These are phyloP conservation scores for Argya squamiceps DNA, from an alignment of 2,797 vertebrate genomes.

Conservation along the genomic window DNA sequence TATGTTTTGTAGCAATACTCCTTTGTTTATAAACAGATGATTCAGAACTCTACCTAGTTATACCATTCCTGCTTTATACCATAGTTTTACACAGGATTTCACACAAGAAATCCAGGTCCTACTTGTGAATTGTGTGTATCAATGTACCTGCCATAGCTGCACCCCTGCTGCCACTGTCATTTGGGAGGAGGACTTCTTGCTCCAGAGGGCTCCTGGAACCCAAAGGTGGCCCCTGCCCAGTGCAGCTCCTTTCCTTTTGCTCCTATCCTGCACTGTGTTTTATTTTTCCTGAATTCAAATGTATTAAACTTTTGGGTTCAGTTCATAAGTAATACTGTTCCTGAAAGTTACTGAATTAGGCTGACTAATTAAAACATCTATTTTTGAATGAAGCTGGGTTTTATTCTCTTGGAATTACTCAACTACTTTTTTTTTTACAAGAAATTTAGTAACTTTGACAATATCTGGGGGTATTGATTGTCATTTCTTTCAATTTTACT, in stretches of 20 bases:
- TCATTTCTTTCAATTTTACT: neutral
- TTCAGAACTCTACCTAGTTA: neutral
- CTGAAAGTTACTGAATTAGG: neutral
- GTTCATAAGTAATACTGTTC: neutral
- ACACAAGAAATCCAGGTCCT: neutral
- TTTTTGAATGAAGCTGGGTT: neutral
- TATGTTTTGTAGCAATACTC: neutral
- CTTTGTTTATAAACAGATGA: neutral
- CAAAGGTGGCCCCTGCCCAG: neutral
- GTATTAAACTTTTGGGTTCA: neutral
- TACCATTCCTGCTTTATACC: neutral
- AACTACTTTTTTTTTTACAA: neutral
- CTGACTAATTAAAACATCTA: neutral
- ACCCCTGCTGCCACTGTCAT: neutral
- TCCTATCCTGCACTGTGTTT: neutral
- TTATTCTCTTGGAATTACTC: neutral
- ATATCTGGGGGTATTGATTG: neutral
- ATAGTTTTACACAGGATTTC: neutral
- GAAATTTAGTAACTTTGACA: neutral
- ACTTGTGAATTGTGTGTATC: neutral
- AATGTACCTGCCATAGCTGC: fast-evolving
- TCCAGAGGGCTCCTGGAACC: neutral
- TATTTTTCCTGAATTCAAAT: neutral
- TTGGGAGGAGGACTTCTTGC: neutral
- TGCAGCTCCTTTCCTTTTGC: fast-evolving